Conservation (phyloP, 2,797 vertebrate genomes). For the Hafferia zeledoni region DNA sequence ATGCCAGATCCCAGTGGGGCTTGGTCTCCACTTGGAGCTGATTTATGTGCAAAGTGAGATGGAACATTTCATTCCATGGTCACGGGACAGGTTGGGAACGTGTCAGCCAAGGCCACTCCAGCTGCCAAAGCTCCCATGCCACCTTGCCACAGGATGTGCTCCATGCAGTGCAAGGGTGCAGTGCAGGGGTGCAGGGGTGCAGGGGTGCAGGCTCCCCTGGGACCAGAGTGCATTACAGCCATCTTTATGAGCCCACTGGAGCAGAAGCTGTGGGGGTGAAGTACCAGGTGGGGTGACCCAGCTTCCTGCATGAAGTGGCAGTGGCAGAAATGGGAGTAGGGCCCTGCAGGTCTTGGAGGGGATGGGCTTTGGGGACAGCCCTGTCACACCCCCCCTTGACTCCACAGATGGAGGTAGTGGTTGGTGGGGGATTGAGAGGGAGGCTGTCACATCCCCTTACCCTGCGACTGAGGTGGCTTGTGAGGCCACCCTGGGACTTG, state of each 20-base stretch:
- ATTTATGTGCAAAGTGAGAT: fast-evolving
- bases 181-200: neutral
- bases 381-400: neutral
- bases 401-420: neutral
- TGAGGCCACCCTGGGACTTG: neutral
- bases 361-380: neutral
- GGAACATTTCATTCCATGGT: fast-evolving
- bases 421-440: neutral
- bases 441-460: neutral
- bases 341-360: fast-evolving
- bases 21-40: fast-evolving
- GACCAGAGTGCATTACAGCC: fast-evolving
- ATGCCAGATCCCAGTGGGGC: fast-evolving
- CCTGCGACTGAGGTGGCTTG: neutral
- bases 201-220: neutral
- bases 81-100: fast-evolving
- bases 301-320: neutral
- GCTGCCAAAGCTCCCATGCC: neutral
- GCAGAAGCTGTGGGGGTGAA: neutral
- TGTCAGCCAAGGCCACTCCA: fast-evolving
- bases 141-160: neutral
- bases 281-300: too few relatives aligned
- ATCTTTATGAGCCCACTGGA: neutral
- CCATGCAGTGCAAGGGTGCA: neutral
- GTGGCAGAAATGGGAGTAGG: neutral